Evolutionary conservation across 2,888 invertebrate species (phyloP).

Genomic region (Hemicrepidius hirtus): DNA sequence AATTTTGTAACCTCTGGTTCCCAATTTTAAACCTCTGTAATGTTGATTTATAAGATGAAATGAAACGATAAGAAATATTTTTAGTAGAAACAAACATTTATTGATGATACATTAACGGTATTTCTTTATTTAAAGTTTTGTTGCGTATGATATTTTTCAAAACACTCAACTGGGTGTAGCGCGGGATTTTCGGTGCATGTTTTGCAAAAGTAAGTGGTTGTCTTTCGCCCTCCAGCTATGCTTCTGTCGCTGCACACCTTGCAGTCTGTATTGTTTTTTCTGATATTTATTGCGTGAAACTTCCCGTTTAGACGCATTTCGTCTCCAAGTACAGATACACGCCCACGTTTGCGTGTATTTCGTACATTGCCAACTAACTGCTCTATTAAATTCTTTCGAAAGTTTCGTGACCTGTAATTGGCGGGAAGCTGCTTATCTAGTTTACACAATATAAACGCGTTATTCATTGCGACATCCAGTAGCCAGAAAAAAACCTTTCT

Average conservation of each 20-base stretch:
- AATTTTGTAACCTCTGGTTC: no score
- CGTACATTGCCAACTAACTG: not conserved
- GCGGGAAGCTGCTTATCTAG: not conserved
- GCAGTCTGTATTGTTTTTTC: not conserved
- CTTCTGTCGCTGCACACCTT: conserved; percentile 1
- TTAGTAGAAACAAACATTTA: no score
- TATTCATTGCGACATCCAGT: conserved; percentile 54
- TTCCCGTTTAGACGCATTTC: not conserved
- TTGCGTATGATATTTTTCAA: no score
- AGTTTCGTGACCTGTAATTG: not conserved
- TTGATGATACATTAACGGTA: no score
- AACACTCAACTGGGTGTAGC: no score
- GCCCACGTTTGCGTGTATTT: not conserved
- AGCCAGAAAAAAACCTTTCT: conserved; percentile 60
- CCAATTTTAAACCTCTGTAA: no score
- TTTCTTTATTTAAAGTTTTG: no score
- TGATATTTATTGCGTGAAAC: not conserved
- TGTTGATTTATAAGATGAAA: no score
- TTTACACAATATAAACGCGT: conserved; percentile 57
- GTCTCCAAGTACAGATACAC: not conserved
- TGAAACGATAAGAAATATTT: no score
- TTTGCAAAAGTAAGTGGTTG: not conserved
- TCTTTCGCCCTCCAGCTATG: not conserved
- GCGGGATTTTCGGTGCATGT: no score
- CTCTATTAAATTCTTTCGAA: not conserved